These are phyloP conservation scores for Eremophila alpestris DNA, from an alignment of 2,797 vertebrate species.

Conservation along the genomic window DNA sequence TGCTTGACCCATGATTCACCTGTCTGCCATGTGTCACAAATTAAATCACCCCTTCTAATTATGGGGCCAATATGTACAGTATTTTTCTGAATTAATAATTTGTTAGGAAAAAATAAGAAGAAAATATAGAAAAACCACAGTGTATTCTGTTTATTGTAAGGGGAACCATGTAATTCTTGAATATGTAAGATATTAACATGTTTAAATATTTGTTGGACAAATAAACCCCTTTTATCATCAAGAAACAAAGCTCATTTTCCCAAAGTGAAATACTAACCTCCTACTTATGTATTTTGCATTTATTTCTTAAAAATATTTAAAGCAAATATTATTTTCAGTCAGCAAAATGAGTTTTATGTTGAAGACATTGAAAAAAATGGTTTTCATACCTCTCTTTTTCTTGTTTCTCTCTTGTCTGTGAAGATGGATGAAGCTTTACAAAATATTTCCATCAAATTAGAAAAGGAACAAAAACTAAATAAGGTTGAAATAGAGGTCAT, in stretches of 20 bases:
- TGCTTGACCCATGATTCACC: not conserved
- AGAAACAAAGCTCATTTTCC: not conserved
- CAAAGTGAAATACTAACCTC: not conserved
- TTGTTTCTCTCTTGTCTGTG: not conserved
- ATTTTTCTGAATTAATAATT: not conserved
- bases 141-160: not conserved
- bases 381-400: not conserved
- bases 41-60: not conserved
- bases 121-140: not conserved
- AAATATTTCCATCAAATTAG: not conserved
- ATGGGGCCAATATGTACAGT: not conserved
- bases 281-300: not conserved
- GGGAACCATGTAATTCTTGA: not conserved
- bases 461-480: not conserved
- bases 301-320: not conserved
- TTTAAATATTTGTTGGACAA: not conserved
- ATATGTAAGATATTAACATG: not conserved
- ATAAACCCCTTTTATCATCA: not conserved
- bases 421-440: not conserved
- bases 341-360: not conserved
- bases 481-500: accelerated
- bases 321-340: not conserved
- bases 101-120: not conserved
- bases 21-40: not conserved
- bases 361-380: not conserved